phyloP scores from a whole-genome alignment of 1,140 invertebrate genomes.

The Glomeris maerens region DNA sequence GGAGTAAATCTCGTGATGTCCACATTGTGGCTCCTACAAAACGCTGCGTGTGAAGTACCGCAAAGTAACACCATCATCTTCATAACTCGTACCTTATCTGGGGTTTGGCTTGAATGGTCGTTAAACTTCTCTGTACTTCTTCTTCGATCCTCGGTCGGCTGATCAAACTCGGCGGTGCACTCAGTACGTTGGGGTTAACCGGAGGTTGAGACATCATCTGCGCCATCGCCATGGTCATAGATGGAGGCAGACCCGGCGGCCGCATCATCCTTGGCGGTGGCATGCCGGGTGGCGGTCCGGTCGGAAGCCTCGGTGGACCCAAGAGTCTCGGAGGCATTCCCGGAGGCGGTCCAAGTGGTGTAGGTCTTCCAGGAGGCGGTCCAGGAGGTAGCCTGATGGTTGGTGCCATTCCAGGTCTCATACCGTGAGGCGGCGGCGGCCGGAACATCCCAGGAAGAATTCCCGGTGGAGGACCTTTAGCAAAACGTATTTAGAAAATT shows the following conservation, averaged over 20 bases:
- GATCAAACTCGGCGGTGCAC: constrained; percentile 67
- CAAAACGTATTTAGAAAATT: no score
- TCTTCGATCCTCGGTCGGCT: constrained; percentile 31
- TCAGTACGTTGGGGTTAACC: constrained; percentile 55
- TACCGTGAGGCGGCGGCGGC: constrained; percentile 21
- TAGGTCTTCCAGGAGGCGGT: constrained; percentile 27
- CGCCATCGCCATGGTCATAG: constrained; percentile 23
- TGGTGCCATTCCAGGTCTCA: background rate
- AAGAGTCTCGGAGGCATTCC: constrained; percentile 43
- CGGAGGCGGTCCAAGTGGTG: constrained; percentile 40
- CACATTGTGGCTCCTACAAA: constrained; percentile 63
- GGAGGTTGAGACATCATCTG: constrained; percentile 20
- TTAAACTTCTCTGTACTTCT: constrained; percentile 43
- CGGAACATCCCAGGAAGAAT: constrained; percentile 26
- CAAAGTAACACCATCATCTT: background rate
- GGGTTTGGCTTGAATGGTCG: constrained; percentile 83
- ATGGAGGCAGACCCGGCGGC: constrained; percentile 41
- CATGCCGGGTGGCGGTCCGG: constrained; percentile 37
- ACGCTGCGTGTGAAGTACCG: background rate
- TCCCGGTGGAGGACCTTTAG: constrained; percentile 20
- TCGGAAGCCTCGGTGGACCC: constrained; percentile 34
- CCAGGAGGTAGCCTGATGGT: constrained; percentile 2
- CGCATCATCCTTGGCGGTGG: constrained; percentile 38
- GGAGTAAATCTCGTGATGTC: constrained; percentile 92
- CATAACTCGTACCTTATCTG: constrained; percentile 48